A percentile compares a stretch with the other conserved stretches of the same genome.
Conservation (phyloP, 2,113 vertebrate genomes). For the Phrynosoma blainvillii region DNA sequence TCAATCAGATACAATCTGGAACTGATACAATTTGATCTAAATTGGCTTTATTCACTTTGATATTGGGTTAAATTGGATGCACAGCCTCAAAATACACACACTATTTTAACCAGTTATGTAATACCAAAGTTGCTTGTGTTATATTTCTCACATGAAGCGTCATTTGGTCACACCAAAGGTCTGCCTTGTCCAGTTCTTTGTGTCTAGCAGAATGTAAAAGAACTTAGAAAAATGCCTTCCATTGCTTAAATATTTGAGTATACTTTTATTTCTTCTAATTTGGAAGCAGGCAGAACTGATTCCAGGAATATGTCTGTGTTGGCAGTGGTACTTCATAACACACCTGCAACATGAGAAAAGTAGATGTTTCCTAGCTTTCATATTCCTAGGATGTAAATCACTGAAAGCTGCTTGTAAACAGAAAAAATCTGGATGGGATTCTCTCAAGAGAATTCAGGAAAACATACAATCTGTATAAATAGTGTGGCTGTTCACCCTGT, state of each 20-base stretch:
- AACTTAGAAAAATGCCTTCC: background rate
- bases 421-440: conserved; percentile 1
- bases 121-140: background rate
- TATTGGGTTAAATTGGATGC: too few species aligned
- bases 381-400: accelerated
- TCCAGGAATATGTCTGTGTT: background rate
- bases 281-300: background rate
- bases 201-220: background rate
- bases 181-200: background rate
- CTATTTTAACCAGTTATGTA: background rate
- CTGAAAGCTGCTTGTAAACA: background rate
- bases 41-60: too few species aligned
- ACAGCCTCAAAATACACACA: too few species aligned
- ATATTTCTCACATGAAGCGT: background rate
- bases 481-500: background rate
- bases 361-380: background rate
- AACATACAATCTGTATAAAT: conserved; percentile 8
- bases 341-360: accelerated
- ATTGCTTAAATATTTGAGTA: background rate
- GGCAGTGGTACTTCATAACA: accelerated
- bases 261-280: background rate
- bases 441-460: background rate
- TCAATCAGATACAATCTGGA: too few species aligned
- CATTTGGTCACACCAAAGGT: background rate
- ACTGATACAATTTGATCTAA: too few species aligned